phyloP scores from a whole-genome alignment of 2,888 invertebrate species.

The Criorhina ranunculi region DNA sequence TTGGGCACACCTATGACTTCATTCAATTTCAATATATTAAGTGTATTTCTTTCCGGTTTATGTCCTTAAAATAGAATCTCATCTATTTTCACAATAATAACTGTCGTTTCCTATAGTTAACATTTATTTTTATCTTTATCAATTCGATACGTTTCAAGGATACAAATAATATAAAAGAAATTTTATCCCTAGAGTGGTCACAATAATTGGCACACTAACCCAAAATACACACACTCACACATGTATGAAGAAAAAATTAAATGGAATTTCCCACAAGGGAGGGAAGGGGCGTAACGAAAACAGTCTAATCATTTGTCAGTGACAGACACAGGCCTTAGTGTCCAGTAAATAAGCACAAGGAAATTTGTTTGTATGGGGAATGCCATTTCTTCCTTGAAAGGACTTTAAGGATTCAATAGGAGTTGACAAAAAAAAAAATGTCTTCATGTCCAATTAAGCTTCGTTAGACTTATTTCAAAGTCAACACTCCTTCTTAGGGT shows the following conservation, averaged over 20 bases:
- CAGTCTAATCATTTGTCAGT: conserved; percentile 25
- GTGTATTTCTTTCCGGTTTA: neutral
- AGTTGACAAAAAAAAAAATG: neutral
- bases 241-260: neutral
- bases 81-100: neutral
- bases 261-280: conserved; percentile 14
- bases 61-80: neutral
- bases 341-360: neutral
- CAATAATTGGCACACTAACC: neutral
- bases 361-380: neutral
- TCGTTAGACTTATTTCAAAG: conserved; percentile 15
- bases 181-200: neutral
- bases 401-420: neutral
- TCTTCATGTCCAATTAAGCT: conserved; percentile 10
- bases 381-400: neutral
- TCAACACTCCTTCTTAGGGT: conserved; percentile 1
- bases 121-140: conserved; percentile 15
- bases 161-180: neutral
- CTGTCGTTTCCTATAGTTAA: neutral
- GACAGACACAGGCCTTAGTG: neutral
- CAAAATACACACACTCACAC: neutral
- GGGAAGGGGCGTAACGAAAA: conserved; percentile 3
- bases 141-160: neutral
- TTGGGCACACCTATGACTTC: too few relatives aligned
- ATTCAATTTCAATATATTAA: neutral